These are phyloP conservation scores for Trematomus bernacchii DNA, from an alignment of 2,797 vertebrate genomes.

Conservation along the genomic window DNA sequence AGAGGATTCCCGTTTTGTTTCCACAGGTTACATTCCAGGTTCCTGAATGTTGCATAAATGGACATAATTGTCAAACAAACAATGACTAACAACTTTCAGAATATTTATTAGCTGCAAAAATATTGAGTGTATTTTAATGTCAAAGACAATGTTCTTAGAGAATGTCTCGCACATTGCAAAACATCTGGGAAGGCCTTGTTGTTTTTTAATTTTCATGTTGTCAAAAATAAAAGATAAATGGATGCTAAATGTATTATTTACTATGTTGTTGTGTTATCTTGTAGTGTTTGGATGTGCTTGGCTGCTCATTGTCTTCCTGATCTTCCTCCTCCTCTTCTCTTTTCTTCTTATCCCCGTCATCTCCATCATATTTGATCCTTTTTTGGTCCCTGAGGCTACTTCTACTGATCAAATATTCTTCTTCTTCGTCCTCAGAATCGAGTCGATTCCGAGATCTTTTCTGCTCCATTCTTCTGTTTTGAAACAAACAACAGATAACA, in stretches of 20 bases:
- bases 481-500: neutral
- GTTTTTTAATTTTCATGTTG: too few species aligned
- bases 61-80: neutral
- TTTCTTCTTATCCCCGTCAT: fast-evolving
- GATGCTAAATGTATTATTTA: neutral
- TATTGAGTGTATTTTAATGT: neutral
- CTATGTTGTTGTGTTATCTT: neutral
- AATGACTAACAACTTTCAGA: neutral
- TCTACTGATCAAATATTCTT: neutral
- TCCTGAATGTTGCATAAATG: slow-evolving; percentile 14
- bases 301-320: slow-evolving; percentile 7
- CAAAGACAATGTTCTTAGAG: too few species aligned
- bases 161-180: too few species aligned
- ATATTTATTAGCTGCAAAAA: neutral
- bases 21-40: slow-evolving; percentile 62
- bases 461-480: slow-evolving; percentile 16
- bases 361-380: fast-evolving
- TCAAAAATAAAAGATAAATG: too few species aligned
- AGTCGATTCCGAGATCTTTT: neutral
- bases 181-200: too few species aligned
- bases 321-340: neutral
- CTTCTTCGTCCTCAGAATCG: neutral
- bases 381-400: neutral
- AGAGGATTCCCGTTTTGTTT: slow-evolving; percentile 52
- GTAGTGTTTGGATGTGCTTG: neutral